A percentile compares a stretch with the other conserved stretches of the same genome.
Conservation (phyloP, 2,797 vertebrate species). For the Pyrocephalus nanus region DNA sequence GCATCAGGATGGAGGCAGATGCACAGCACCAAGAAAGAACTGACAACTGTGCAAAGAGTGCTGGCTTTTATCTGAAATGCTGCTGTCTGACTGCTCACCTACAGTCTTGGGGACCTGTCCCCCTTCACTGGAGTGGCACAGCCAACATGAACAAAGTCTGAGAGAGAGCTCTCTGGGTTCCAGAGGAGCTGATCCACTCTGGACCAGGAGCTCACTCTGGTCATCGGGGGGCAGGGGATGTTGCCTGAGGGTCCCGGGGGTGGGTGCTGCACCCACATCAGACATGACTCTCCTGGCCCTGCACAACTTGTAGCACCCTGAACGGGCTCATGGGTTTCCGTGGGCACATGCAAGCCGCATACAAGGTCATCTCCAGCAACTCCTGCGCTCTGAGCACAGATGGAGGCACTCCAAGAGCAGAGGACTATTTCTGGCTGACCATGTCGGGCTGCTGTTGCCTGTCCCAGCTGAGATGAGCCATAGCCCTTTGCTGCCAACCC, state of each 20-base stretch:
- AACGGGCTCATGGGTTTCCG: not conserved
- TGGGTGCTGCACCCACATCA: not conserved
- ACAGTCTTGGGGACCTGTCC: not conserved
- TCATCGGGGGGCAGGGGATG: not conserved
- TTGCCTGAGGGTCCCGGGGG: accelerated
- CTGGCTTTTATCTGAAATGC: not conserved
- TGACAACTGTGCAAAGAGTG: not conserved
- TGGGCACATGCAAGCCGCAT: accelerated
- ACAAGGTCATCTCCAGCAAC: not conserved
- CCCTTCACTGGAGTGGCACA: not conserved
- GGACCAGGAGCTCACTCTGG: accelerated
- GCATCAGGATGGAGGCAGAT: not conserved
- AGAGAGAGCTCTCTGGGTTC: not conserved
- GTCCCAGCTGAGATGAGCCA: not conserved
- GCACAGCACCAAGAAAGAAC: not conserved
- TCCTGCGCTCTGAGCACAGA: not conserved
- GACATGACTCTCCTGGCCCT: accelerated
- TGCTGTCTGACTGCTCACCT: not conserved
- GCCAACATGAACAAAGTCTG: accelerated
- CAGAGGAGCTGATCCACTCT: accelerated
- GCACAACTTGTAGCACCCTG: not conserved
- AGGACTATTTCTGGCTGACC: not conserved
- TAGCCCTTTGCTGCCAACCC: not conserved
- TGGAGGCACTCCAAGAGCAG: not conserved
- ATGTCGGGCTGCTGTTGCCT: not conserved